Base-by-base conservation (phyloP, 2,888 invertebrate species). In the Achlya flavicornis region DNA sequence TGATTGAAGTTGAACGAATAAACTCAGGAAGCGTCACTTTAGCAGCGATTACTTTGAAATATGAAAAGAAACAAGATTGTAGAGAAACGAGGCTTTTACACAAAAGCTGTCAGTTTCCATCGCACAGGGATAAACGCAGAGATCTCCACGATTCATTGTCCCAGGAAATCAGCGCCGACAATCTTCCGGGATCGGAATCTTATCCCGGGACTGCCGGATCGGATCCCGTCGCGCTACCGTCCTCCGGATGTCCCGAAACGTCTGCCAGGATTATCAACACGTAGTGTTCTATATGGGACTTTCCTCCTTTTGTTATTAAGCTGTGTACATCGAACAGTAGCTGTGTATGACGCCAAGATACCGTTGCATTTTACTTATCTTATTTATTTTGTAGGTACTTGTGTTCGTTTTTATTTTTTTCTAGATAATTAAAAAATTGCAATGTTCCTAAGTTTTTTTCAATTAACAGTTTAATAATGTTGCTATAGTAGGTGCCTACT, bases 231-330 rank as follows among this genome's bases (percentile, higher is more conserved):
- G 79, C 78, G 78, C 77, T 75, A 73, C 76, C 77, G 72, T 78
- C 77, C 71, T 77, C 82, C 90, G 87, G 88, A 88, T 79, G 80
- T 86, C 82, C 84, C 80, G 78, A 77, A 53, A 85, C 83, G 85
- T 85, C 89, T 88, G 88, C 84, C 85, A 83, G 86, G 85, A 90
- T 89, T 89, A 89, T 88, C 85, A 86, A 86, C 88, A 83, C 84
- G 81, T 84, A 78, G 77, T 59, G 73, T 73, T 65, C 77, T 77
- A 75, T 84, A 76, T 80, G 71, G 72, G 76, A 79, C 87, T 86
- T 89, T 80, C 80, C 80, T 79, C 72, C 77, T 84, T 41, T 85
- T 81, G 75, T 80, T 84, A 81, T 83, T 78, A 74, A 78, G 71
- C 72, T 78, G 74, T 26, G 26, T 26, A 26, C 26, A 26, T 26